Evolutionary conservation across 2,113 vertebrate species (phyloP).

Genomic region (Hemiprocne comata): DNA sequence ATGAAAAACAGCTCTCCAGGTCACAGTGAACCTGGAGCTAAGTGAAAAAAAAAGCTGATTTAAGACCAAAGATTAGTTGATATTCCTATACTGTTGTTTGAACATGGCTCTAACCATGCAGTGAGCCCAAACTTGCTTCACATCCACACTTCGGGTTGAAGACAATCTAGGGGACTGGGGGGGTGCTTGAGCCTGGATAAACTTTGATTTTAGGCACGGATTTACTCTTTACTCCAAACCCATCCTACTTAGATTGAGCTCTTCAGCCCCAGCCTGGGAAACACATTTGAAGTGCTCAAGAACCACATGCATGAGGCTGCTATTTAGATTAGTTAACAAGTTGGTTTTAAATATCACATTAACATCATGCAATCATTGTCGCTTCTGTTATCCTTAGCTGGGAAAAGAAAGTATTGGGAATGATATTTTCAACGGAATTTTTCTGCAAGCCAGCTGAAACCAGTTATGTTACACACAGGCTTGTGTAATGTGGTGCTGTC

Average conservation of each 20-base stretch:
- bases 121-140: background rate
- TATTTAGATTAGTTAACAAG: background rate
- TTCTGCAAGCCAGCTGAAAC: conserved; percentile 5
- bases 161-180: background rate
- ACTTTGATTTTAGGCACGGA: background rate
- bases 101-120: background rate
- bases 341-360: conserved; percentile 16
- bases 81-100: background rate
- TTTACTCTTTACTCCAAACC: background rate
- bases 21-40: background rate
- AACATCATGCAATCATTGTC: background rate
- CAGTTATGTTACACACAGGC: background rate
- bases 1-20: background rate
- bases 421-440: background rate
- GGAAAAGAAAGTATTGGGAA: background rate
- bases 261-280: background rate
- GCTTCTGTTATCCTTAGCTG: background rate
- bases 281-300: background rate
- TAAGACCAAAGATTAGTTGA: background rate
- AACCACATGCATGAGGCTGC: background rate
- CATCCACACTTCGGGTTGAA: background rate
- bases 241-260: background rate
- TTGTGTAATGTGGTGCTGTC: background rate
- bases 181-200: background rate
- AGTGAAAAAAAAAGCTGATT: background rate